Evolutionary conservation across 2,797 vertebrate species (phyloP).

Genomic region (Spizella passerina): DNA sequence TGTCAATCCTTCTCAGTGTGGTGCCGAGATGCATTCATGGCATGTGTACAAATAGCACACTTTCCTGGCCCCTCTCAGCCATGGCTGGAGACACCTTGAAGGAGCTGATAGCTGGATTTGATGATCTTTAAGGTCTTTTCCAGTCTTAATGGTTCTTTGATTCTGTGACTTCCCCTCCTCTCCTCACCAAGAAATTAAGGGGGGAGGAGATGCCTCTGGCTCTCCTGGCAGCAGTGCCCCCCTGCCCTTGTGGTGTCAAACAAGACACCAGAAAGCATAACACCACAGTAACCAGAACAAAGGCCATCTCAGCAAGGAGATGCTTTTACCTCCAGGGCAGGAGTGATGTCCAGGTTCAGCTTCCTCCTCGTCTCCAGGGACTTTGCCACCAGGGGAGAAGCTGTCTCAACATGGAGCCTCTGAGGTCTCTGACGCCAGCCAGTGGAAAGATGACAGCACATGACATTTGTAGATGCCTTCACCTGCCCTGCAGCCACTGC

Average conservation of each 20-base stretch:
- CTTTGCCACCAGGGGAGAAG: not conserved
- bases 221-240: not conserved
- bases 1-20: constrained; percentile 34
- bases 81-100: not conserved
- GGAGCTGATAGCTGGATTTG: not conserved
- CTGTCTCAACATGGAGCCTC: accelerated
- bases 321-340: not conserved
- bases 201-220: accelerated
- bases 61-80: not conserved
- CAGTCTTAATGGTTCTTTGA: not conserved
- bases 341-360: accelerated
- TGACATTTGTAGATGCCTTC: not conserved
- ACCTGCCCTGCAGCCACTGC: not conserved
- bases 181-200: not conserved
- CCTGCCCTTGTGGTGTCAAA: accelerated
- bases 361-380: not conserved
- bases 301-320: not conserved
- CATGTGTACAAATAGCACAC: not conserved
- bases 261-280: not conserved
- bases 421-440: not conserved
- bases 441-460: not conserved
- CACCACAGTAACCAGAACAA: not conserved
- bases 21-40: not conserved
- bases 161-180: not conserved
- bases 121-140: not conserved